Conservation (phyloP, 2,797 vertebrate species). For the Scleropages formosus region DNA sequence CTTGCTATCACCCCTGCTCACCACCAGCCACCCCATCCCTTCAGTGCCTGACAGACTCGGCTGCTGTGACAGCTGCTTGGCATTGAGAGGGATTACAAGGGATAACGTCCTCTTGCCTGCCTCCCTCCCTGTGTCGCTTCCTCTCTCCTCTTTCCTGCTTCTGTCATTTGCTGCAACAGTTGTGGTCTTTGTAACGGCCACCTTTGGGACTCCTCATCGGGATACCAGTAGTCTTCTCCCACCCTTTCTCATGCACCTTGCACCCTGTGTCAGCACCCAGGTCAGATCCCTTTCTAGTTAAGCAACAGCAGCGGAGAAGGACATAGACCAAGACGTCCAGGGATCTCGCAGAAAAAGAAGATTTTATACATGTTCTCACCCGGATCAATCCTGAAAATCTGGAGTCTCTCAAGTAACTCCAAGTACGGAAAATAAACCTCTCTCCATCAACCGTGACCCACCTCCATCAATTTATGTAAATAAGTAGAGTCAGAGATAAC, state of each 20-base stretch:
- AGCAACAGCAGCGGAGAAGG: slow-evolving; percentile 14
- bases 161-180: too few species aligned
- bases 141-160: not conserved
- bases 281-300: slow-evolving; percentile 7
- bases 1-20: not conserved
- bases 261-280: not conserved
- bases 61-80: slow-evolving; percentile 39
- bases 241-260: not conserved
- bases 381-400: too few species aligned
- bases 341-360: not conserved
- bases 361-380: not conserved
- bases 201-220: not conserved
- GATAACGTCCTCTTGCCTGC: slow-evolving; percentile 39
- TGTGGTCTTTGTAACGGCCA: too few species aligned
- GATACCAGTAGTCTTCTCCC: not conserved
- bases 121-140: not conserved
- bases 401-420: not conserved
- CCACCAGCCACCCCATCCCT: not conserved
- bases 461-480: not conserved
- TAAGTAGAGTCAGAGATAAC: not conserved
- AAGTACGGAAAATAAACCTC: not conserved
- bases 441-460: not conserved
- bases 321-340: not conserved
- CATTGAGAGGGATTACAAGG: slow-evolving; percentile 46
- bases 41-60: slow-evolving; percentile 11